Percentiles rank a stretch among this genome's conserved stretches.
Evolutionary conservation across 2,797 vertebrate species (phyloP).

Genomic region (Toxotes lorentzi): DNA sequence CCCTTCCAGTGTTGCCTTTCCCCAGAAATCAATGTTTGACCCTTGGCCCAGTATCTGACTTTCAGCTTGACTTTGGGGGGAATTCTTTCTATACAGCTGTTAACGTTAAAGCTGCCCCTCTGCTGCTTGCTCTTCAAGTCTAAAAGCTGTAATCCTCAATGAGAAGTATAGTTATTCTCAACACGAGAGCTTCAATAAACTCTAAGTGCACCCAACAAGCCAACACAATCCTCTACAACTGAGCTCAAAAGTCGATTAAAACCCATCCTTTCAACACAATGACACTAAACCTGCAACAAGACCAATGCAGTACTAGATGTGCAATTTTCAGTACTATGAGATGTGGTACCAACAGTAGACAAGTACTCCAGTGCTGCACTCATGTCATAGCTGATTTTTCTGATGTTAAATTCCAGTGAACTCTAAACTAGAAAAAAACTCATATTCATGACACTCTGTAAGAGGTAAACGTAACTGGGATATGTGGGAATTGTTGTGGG

Average conservation of each 20-base stretch:
- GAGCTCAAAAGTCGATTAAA: constrained; percentile 9
- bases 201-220: not conserved
- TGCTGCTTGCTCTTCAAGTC: constrained; percentile 17
- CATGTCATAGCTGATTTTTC: constrained; percentile 26
- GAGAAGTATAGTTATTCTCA: constrained; percentile 1
- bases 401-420: constrained; percentile 15
- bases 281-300: not conserved
- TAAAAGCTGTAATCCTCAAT: constrained; percentile 26
- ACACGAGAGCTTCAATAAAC: constrained; percentile 21
- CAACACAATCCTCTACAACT: not conserved
- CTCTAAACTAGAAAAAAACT: not conserved
- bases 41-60: constrained; percentile 68
- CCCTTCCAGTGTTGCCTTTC: constrained; percentile 52
- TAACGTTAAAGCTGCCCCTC: constrained; percentile 23
- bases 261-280: not conserved
- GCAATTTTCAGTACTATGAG: not conserved
- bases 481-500: constrained; percentile 9
- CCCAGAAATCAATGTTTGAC: constrained; percentile 72
- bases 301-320: not conserved
- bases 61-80: constrained; percentile 70
- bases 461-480: constrained; percentile 19
- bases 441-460: not conserved
- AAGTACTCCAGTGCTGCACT: not conserved
- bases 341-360: not conserved
- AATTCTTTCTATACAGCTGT: constrained; percentile 35